Conservation (phyloP, 2,888 invertebrate genomes). For the Eupithecia centaureata region DNA sequence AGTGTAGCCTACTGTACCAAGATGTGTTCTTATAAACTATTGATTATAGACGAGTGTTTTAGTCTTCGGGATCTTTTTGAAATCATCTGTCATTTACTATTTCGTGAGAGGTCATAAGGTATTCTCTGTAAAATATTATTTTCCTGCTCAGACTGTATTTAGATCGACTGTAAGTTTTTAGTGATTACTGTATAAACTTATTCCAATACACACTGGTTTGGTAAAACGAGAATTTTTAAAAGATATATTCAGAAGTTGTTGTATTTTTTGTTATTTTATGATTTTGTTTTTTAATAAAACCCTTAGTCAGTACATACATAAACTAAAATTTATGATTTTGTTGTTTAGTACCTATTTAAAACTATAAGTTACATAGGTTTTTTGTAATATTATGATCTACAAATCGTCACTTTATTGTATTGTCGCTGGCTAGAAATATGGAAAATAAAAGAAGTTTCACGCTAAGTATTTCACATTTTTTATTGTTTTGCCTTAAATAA, state of each 20-base stretch:
- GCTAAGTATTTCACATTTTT: not conserved
- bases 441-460: not conserved
- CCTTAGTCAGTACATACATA: not conserved
- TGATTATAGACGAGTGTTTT: not conserved
- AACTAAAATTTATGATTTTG: constrained; percentile 1
- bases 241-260: not conserved
- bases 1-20: not conserved
- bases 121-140: too few relatives aligned
- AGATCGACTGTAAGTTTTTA: too few relatives aligned
- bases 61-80: not conserved
- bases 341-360: not conserved
- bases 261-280: constrained; percentile 4
- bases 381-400: not conserved
- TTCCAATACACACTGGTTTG: not conserved
- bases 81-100: not conserved
- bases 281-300: not conserved
- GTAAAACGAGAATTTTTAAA: not conserved
- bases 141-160: not conserved
- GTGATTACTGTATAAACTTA: too few relatives aligned
- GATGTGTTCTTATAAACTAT: not conserved
- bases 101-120: too few relatives aligned
- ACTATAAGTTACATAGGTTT: not conserved
- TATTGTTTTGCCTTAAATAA: not conserved
- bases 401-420: not conserved
- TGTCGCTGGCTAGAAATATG: not conserved